Evolutionary conservation across 2,797 vertebrate genomes (phyloP), one percentile per base, ranked within the genome.

Genomic region (Hydrocynus forskahlii): DNA sequence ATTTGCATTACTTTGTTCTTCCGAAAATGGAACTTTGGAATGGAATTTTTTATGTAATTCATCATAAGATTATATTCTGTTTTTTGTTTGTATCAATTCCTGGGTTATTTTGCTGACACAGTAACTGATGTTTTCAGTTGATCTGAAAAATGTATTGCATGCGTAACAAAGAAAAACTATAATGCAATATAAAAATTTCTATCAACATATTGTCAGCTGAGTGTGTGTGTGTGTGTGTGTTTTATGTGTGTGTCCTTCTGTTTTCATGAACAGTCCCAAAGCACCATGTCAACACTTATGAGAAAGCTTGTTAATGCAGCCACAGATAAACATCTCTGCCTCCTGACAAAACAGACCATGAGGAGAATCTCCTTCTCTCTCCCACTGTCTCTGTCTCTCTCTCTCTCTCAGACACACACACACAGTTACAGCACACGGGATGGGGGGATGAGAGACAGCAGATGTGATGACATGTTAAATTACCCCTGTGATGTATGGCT

Each of bases 401-500:
- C 54, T 10, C 29, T 5, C 79, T 21, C 76, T 21, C 81, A 48
- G 48, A 66, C 66, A 75, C 76, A 68, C 71, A 70, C 77, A 79
- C 72, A 79, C 40, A 76, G 14, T 45, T 78, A 55, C 48, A 89
- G 92, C 92, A 90, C 48, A 43, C 52, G 62, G 50, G 76, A 68
- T 69, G 48, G 79, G 79, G 86, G 85, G 70, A 81, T 92, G 93
- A 91, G 89, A 95, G 94, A 95, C 94, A 95, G 95, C 96, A 96
- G 95, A 96, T 95, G 94, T 94, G 94, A 90, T 95, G 96, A 96
- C 95, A 96, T 95, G 93, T 96, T 95, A 96, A 96, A 97, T 96
- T 95, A 95, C 94, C 94, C 94, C 94, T 93, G 95, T 97, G 97
- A 97, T 97, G 94, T 95, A 97, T 94, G 94, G 94, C 93, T 97